phyloP scores from a whole-genome alignment of 2,113 vertebrate genomes.

The Rhinopomastus cyanomelas region DNA sequence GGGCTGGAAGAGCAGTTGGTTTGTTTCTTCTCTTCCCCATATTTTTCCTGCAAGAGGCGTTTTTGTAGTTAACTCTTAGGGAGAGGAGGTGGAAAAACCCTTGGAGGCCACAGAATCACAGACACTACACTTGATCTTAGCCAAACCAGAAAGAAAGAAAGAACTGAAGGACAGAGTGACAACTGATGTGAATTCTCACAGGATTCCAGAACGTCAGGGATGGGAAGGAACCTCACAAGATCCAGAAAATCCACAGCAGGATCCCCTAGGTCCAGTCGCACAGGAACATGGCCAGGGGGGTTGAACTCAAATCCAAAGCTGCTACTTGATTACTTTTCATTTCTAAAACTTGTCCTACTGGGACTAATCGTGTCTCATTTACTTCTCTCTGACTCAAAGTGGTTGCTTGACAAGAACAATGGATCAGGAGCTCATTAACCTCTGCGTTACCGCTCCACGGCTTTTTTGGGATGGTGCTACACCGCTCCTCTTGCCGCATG shows the following conservation, averaged over 20 bases:
- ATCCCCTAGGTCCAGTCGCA: too few species aligned
- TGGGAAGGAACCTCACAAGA: too few species aligned
- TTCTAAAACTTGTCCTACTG: constrained; percentile 55
- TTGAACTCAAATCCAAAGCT: constrained; percentile 55
- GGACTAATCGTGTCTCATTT: constrained; percentile 51
- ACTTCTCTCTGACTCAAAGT: constrained; percentile 22
- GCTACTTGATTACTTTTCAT: constrained; percentile 62
- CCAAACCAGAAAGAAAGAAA: not conserved
- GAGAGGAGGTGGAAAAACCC: not conserved
- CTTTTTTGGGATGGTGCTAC: constrained; percentile 19
- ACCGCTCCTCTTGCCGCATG: not conserved
- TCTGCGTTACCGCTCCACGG: constrained; percentile 28
- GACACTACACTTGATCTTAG: too few species aligned
- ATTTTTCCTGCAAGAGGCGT: not conserved
- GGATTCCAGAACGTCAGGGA: too few species aligned
- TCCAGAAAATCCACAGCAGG: too few species aligned
- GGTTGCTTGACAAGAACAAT: constrained; percentile 40
- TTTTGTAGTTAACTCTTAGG: constrained; percentile 13
- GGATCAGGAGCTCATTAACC: constrained; percentile 38
- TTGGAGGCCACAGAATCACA: too few species aligned
- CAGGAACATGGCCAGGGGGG: too few species aligned
- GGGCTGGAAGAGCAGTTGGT: constrained; percentile 70
- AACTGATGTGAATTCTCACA: constrained; percentile 27
- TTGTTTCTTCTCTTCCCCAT: constrained; percentile 33
- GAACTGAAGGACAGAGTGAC: not conserved